A percentile compares a stretch with the other conserved stretches of the same genome.
Evolutionary conservation across 2,113 vertebrate species (phyloP).

Genomic region (Zosterops hypoxanthus): DNA sequence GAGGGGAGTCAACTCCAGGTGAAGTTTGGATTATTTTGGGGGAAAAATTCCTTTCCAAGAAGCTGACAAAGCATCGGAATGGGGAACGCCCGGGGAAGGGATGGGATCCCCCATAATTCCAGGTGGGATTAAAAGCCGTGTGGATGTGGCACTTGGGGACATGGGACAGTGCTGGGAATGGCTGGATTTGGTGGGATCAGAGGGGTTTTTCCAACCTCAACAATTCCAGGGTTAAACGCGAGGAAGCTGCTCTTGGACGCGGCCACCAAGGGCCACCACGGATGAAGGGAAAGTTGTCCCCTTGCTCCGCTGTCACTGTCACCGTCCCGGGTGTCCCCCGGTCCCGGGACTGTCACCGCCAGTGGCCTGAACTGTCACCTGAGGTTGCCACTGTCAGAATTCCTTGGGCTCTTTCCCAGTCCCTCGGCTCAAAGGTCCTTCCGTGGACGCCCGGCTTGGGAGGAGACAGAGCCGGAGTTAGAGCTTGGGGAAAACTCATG

Average conservation of each 20-base stretch:
- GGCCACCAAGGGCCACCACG: neutral
- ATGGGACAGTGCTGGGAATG: neutral
- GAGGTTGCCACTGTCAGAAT: neutral
- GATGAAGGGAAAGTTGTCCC: neutral
- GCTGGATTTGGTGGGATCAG: neutral
- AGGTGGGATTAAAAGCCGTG: accelerated
- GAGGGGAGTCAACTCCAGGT: neutral
- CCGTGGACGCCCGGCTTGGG: neutral
- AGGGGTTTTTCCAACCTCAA: neutral
- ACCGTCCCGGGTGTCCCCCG: neutral
- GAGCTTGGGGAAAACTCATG: accelerated
- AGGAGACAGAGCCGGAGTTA: constrained; percentile 15
- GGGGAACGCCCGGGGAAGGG: neutral
- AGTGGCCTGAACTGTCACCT: neutral
- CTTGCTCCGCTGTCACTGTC: neutral
- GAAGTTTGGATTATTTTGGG: neutral
- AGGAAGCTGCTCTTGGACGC: neutral
- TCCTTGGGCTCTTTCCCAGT: neutral
- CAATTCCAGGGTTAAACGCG: neutral
- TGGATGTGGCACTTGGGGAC: neutral
- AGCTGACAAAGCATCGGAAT: accelerated
- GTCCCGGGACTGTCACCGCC: neutral
- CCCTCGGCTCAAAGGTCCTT: neutral
- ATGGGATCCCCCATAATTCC: neutral
- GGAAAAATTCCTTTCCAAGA: neutral